Evolutionary conservation across 2,113 vertebrate species (phyloP).

Genomic region (Kryptolebias marmoratus): DNA sequence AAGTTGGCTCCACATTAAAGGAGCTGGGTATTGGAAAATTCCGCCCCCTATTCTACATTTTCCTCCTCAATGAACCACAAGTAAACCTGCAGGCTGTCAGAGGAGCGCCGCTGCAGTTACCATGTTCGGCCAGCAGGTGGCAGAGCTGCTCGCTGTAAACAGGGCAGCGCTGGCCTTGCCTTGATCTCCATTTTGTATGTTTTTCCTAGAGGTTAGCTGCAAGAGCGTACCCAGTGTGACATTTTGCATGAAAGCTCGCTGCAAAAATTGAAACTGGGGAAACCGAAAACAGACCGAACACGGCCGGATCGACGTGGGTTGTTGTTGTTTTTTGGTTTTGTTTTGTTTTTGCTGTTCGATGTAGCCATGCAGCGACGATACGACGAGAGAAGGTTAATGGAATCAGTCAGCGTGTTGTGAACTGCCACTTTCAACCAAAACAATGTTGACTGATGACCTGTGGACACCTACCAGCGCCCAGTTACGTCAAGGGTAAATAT

Average conservation of each 20-base stretch:
- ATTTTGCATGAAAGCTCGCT: constrained; percentile 20
- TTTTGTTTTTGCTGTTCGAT: neutral
- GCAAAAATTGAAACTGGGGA: constrained; percentile 3
- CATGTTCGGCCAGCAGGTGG: constrained; percentile 40
- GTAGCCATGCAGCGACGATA: constrained; percentile 22
- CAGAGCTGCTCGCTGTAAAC: constrained; percentile 60
- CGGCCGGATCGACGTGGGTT: neutral
- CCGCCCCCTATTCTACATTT: neutral
- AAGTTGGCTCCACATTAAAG: too few species aligned
- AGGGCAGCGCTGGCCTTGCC: constrained; percentile 40
- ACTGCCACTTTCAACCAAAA: constrained; percentile 71
- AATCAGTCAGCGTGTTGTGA: constrained; percentile 60
- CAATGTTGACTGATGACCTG: constrained; percentile 80
- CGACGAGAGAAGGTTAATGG: constrained; percentile 31
- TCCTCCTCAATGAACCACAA: neutral
- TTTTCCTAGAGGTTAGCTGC: constrained; percentile 81
- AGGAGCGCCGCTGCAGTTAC: constrained; percentile 36
- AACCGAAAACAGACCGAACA: neutral
- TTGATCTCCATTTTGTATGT: constrained; percentile 86
- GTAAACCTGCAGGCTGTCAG: neutral
- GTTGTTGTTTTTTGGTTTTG: neutral
- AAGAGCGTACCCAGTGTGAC: constrained; percentile 16
- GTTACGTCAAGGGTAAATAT: constrained; percentile 73
- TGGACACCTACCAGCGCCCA: constrained; percentile 59
- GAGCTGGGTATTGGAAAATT: too few species aligned